These are phyloP conservation scores for Phallusia fumigata DNA, from an alignment of 23 tunicate species.

Conservation along the genomic window DNA sequence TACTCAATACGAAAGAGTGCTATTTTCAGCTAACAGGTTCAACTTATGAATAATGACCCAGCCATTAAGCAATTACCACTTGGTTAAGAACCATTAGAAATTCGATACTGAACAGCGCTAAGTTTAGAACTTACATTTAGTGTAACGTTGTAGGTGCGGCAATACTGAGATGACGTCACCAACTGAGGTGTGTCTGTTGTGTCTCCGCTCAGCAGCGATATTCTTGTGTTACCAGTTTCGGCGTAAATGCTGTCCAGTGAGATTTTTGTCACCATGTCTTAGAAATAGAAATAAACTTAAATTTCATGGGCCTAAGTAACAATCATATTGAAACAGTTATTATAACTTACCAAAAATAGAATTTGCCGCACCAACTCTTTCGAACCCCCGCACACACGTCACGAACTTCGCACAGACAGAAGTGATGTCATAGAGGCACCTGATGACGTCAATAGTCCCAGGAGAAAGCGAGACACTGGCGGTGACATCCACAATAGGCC, in stretches of 20 bases:
- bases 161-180: neutral
- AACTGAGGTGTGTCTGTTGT: neutral
- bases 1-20: too few relatives aligned
- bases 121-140: neutral
- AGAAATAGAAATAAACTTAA: neutral
- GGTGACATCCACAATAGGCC: conserved; percentile 2
- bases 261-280: neutral
- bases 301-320: too few relatives aligned
- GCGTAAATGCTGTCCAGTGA: neutral
- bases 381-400: neutral
- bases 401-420: neutral
- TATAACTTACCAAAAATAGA: neutral
- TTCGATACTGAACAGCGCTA: too few relatives aligned
- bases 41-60: too few relatives aligned
- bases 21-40: too few relatives aligned
- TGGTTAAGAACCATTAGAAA: too few relatives aligned
- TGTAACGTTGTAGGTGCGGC: neutral
- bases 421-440: conserved; percentile 1
- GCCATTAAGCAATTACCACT: too few relatives aligned
- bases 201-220: neutral
- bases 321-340: neutral
- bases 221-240: neutral
- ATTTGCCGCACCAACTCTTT: neutral
- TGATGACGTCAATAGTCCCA: neutral
- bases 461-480: neutral